Evolutionary conservation across 2,113 vertebrate species (phyloP), one percentile per base, ranked within the genome.

Genomic region (Ptilonorhynchus violaceus): DNA sequence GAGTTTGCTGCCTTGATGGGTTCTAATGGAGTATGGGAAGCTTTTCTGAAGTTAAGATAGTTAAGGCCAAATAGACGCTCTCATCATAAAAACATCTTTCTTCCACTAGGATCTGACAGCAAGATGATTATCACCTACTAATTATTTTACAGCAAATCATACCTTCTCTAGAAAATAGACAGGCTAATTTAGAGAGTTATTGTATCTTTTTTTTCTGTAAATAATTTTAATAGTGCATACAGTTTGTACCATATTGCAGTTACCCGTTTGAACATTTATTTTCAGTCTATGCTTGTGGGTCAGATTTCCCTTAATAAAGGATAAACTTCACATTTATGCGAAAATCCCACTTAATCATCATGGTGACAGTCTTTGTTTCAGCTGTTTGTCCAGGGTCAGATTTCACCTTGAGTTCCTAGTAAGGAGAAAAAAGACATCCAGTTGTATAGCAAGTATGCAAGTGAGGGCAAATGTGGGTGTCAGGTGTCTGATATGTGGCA

Each of bases 281-380:
- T 92, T 78, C 64, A 93, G 73, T 37, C 56, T 72, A 35, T 79
- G 44, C 68, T 47, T 63, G 31, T 75, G 79, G 80, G 84, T 92
- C 83, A 87, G n/a, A 93, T 96, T 94, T 94, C 93, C 59, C 31
- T 64, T 15, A 10, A 63, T 80, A 95, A 93, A 84, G 80, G 44
- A 90, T 56, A 90, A 92, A 92, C 85, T 92, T 93, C 68, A 88
- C 3, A 0, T 91, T 85, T 67, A 67, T 95, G 75, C 68, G 91
- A 89, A 94, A 89, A 88, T 88, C 83, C 52, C 79, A 86, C 72
- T 92, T 95, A 93, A 91, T 88, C 85, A 88, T 93, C 75, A 24
- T 25, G 80, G 60, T 89, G 91, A 91, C 73, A 88, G 68, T 93
- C 88, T 90, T 95, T 92, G 72, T 87, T 89, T 76, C 73, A 90